Evolutionary conservation across 2,113 vertebrate species (phyloP).

Genomic region (Daphoenositta chrysoptera): DNA sequence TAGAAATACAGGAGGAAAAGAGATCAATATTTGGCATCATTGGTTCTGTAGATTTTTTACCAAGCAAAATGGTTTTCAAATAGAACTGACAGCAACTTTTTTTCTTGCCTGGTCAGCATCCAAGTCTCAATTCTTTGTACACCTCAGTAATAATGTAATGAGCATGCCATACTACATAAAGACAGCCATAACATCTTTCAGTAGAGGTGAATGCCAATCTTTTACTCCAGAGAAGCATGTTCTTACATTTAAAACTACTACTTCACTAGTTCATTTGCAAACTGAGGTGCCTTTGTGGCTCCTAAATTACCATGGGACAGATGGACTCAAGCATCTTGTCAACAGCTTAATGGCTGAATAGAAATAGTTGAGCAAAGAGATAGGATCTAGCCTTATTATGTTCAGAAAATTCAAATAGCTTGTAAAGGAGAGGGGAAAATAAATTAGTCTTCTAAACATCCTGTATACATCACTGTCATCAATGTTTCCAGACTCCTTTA

Average conservation of each 20-base stretch:
- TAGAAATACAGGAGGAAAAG: background rate
- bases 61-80: background rate
- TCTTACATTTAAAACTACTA: background rate
- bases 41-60: background rate
- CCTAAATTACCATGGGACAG: background rate
- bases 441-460: background rate
- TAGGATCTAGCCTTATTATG: background rate
- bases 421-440: background rate
- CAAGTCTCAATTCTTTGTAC: background rate
- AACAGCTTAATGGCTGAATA: background rate
- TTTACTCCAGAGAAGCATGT: background rate
- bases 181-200: background rate
- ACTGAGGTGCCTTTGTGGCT: background rate
- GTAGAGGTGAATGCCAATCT: background rate
- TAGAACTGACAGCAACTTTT: background rate
- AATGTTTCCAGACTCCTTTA: background rate
- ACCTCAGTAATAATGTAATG: background rate
- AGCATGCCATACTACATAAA: background rate
- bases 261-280: background rate
- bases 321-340: background rate
- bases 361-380: background rate
- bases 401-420: background rate
- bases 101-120: background rate
- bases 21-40: slow-evolving; percentile 22
- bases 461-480: background rate